These are phyloP conservation scores for Leuciscus waleckii DNA, from an alignment of 2,797 vertebrate species.

Conservation along the genomic window DNA sequence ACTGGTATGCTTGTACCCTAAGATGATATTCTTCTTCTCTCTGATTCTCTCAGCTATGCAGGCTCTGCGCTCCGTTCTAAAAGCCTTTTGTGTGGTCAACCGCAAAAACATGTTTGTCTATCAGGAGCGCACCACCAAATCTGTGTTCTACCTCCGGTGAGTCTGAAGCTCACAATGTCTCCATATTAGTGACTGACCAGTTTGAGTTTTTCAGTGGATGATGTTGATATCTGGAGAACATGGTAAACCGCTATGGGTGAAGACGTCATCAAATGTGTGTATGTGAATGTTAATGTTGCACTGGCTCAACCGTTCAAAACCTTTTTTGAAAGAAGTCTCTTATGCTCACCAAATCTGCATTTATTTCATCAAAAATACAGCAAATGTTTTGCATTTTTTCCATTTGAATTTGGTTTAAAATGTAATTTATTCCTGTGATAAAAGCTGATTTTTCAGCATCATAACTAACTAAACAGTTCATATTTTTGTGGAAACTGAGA, in stretches of 20 bases:
- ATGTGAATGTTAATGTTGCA: not conserved
- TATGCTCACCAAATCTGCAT: not conserved
- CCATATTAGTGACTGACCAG: not conserved
- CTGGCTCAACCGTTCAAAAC: not conserved
- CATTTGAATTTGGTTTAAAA: not conserved
- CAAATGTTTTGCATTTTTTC: not conserved
- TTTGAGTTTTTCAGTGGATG: not conserved
- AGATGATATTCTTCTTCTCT: not conserved
- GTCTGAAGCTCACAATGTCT: slow-evolving; percentile 27
- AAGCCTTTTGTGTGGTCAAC: slow-evolving; percentile 95
- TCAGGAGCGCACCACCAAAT: slow-evolving; percentile 95
- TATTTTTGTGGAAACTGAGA: not conserved
- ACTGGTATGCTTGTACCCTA: not conserved
- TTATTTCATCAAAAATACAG: not conserved
- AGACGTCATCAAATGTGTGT: not conserved
- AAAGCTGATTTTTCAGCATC: not conserved
- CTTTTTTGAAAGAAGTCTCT: not conserved
- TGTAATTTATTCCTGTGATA: not conserved
- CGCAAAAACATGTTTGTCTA: slow-evolving; percentile 99
- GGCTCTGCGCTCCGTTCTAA: slow-evolving; percentile 93
- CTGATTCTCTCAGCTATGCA: slow-evolving; percentile 85
- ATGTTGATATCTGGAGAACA: not conserved
- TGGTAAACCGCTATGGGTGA: not conserved
- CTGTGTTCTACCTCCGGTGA: slow-evolving; percentile 97
- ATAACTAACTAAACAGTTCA: not conserved